Evolutionary conservation across 2,797 vertebrate species (phyloP), one percentile per base, ranked within the genome.

Genomic region (Phylloscopus collybita): DNA sequence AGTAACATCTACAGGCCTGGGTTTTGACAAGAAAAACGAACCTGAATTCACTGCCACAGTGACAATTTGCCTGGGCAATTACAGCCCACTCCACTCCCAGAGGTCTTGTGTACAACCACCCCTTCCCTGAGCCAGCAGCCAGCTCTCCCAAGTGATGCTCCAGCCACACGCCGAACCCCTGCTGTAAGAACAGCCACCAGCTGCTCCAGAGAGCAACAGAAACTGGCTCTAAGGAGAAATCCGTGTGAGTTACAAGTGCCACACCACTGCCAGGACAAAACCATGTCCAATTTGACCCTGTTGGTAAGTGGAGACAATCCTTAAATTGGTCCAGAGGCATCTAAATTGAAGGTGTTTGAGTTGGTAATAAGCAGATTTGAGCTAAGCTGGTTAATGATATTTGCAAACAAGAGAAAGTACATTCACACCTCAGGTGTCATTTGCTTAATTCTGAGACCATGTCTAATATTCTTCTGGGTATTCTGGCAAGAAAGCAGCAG

Each of bases 161-260:
- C 2, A 17, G 53, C 36, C 0, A 0, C 23, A 30, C 0, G 0
- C 30, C 0, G 0, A 50, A n/a, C 2, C 2, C 6, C 51, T 3
- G 8, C 72, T 20, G 44, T 49, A 3, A 7, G 54, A 74, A 45
- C 0, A 0, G 26, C 7, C 16, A 57, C 4, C 56, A 47, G 61
- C 20, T 14, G 6, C 7, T 38, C 57, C 54, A 89, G 38, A 53
- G 15, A 49, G 47, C 49, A 73, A 36, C 14, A 78, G 45, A 61
- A 79, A 69, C 32, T 23, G n/a, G 34, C 76, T 56, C 30, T 6
- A 27, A 53, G 29, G n/a, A 92, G 60, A 72, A 60, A 60, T 51
- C 40, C 0, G 0, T 16, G 21, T 16, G 56, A 75, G 22, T 34
- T 53, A 65, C 8, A 73, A 73, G 16, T 14, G 27, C 61, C 49